Percentiles rank a stretch among this genome's conserved stretches.
Conservation (phyloP, 1,140 invertebrate species). For the Halyomorpha halys region DNA sequence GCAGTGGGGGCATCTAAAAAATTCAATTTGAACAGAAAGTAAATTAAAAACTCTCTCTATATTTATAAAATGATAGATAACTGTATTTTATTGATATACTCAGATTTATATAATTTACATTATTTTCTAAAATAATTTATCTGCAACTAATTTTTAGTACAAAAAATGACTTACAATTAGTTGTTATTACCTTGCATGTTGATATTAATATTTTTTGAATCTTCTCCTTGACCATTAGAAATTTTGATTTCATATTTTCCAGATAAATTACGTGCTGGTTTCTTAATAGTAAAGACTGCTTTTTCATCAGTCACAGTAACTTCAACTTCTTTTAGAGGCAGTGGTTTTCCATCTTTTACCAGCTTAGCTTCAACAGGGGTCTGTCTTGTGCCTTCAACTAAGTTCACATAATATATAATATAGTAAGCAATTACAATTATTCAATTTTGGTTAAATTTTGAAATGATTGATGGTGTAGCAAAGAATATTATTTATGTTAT, state of each 20-base stretch:
- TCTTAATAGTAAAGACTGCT: conserved; percentile 80
- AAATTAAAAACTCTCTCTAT: too few species aligned
- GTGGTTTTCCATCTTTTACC: conserved; percentile 73
- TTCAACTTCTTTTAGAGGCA: conserved; percentile 80
- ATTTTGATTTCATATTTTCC: conserved; percentile 80
- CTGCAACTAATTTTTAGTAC: too few species aligned
- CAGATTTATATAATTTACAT: too few species aligned
- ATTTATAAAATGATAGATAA: too few species aligned
- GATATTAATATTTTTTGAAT: conserved; percentile 68
- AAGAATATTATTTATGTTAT: too few species aligned
- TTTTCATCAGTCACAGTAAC: conserved; percentile 81
- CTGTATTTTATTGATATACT: too few species aligned
- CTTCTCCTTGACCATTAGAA: conserved; percentile 77
- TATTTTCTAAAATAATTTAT: too few species aligned
- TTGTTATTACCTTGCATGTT: conserved; percentile 61
- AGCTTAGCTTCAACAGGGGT: conserved; percentile 79
- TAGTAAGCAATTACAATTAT: too few species aligned
- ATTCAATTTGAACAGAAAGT: neutral
- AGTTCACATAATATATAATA: conserved; percentile 30
- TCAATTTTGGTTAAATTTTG: too few species aligned
- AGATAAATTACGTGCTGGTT: conserved; percentile 66
- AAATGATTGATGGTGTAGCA: too few species aligned
- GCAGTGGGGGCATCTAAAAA: conserved; percentile 66
- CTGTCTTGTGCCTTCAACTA: conserved; percentile 75
- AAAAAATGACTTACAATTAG: too few species aligned